Evolutionary conservation across 1,140 invertebrate species (phyloP), one percentile per base, ranked within the genome.

Genomic region (Phenacoccus solenopsis): DNA sequence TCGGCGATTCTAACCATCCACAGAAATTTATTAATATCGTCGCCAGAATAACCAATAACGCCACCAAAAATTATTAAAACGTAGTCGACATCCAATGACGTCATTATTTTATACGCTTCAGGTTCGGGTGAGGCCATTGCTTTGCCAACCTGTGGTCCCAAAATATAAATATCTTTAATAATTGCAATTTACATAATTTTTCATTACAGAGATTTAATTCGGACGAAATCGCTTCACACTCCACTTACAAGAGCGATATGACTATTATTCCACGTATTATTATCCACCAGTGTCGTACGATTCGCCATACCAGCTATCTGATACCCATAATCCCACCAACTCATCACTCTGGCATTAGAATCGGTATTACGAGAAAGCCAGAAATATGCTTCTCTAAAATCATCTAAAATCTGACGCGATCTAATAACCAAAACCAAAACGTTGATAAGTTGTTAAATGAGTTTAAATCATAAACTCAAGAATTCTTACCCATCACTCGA

Each of bases 1-100:
- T 98, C 98, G 25, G 96, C 98, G 74, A 99, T 99, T 72, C 98
- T 80, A 3, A 99, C 97, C 97, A 99, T 99, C 98, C 98, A 99
- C 68, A 99, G 85, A 78, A 99, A 99, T 81, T 99, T 99, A 78
- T 99, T 99, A 74, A 99, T 98, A 78, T 99, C 97, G 68, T 99
- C 97, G 0, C 96, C 96, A 0, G 95, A 98, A 79, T 99, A 99
- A 0, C 97, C 96, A 75, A 98, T 98, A 20, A 98, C 92, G 22
- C 97, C 97, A 27, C 97, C 97, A 82, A 99, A 99, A 76, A 99
- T 98, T 1, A 94, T 89, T 68, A 99, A 82, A 10, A 99, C 96
- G 78, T 99, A 99, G 79, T 99, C 94, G 1, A 99, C 97, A 82
- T 98, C 97, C 67, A 99, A 78, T 64, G 88, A 87, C 20, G 90